Percentiles rank a stretch among this genome's conserved stretches.
Evolutionary conservation across 2,888 invertebrate genomes (phyloP).

Genomic region (Idaea aversata): DNA sequence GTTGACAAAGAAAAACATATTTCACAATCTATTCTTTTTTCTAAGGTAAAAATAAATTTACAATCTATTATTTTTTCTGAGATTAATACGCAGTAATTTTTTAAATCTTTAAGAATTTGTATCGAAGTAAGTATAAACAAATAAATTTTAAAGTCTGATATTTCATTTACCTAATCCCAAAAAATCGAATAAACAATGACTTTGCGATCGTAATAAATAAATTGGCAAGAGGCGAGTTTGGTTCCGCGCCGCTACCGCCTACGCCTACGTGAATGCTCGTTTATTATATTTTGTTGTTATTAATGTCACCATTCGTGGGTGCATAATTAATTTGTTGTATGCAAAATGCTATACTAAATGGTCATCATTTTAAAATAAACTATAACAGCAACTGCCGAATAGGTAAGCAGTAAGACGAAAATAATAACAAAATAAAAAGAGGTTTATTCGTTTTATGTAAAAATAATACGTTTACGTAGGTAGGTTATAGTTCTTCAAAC

Average conservation of each 20-base stretch:
- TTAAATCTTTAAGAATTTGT: neutral
- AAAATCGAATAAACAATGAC: neutral
- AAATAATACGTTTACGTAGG: neutral
- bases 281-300: neutral
- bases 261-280: neutral
- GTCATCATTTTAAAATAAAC: neutral
- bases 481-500: slow-evolving; percentile 22
- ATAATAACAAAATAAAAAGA: too few species aligned
- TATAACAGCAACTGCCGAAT: neutral
- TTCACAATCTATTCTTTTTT: neutral
- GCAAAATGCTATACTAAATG: neutral
- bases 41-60: slow-evolving; percentile 6
- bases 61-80: neutral
- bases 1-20: slow-evolving; percentile 49
- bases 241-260: neutral
- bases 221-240: neutral
- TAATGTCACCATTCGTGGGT: slow-evolving; percentile 5
- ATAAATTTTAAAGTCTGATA: slow-evolving; percentile 1
- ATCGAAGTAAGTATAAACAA: neutral
- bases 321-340: slow-evolving; percentile 20
- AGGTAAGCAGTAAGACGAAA: neutral
- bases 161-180: slow-evolving; percentile 5
- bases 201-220: neutral
- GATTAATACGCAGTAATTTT: neutral
- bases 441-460: too few species aligned